phyloP scores from a whole-genome alignment of 2,113 vertebrate genomes.

The Neodontobutis hainanensis region DNA sequence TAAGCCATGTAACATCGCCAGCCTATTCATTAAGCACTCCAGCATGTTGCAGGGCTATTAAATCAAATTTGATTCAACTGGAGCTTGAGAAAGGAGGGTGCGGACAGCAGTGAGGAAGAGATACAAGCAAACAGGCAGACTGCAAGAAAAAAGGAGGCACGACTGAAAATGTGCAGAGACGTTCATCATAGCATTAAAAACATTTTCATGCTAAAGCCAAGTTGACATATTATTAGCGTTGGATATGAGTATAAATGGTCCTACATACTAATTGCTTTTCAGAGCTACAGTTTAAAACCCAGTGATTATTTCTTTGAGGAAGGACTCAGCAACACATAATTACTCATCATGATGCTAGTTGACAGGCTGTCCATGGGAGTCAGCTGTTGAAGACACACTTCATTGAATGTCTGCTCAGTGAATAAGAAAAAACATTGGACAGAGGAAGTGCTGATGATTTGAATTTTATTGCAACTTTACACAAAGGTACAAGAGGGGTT shows the following conservation, averaged over 20 bases:
- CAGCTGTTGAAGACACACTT: slow-evolving; percentile 56
- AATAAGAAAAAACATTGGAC: slow-evolving; percentile 27
- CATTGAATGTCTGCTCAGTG: slow-evolving; percentile 47
- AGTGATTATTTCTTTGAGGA: slow-evolving; percentile 48
- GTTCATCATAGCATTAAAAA: no score
- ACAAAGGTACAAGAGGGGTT: not conserved
- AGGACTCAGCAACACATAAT: slow-evolving; percentile 43
- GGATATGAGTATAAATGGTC: slow-evolving; percentile 17
- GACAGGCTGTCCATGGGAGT: slow-evolving; percentile 67
- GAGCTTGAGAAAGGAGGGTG: not conserved
- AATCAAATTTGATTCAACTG: slow-evolving; percentile 18
- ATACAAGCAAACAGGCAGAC: not conserved
- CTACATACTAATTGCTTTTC: slow-evolving; percentile 23
- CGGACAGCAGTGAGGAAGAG: not conserved
- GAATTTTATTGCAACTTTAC: slow-evolving; percentile 6
- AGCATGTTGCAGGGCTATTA: slow-evolving; percentile 36
- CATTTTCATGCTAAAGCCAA: not conserved
- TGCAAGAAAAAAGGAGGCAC: no score
- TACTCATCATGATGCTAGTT: slow-evolving; percentile 60
- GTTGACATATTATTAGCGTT: slow-evolving; percentile 31
- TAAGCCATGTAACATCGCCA: slow-evolving; percentile 14
- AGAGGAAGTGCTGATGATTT: slow-evolving; percentile 32
- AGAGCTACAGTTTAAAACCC: slow-evolving; percentile 33
- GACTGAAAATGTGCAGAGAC: not conserved
- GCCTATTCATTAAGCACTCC: slow-evolving; percentile 29